Percentiles rank a stretch among this genome's conserved stretches.
Conservation (phyloP, 2,888 invertebrate species). For the Diabrotica balteata region DNA sequence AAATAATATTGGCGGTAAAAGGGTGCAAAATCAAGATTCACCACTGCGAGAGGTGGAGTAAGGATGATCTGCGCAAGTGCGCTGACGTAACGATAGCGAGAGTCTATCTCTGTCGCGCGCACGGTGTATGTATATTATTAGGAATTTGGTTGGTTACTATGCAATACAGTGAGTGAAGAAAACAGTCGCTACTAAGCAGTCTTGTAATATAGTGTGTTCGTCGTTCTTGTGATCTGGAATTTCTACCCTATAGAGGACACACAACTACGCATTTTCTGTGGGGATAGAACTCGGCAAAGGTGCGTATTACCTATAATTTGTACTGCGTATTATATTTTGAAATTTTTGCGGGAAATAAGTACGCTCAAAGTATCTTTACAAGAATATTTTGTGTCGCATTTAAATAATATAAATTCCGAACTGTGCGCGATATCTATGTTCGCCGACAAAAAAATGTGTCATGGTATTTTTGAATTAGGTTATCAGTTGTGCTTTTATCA, state of each 20-base stretch:
- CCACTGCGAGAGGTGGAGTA: slow-evolving; percentile 39
- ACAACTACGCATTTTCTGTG: slow-evolving; percentile 23
- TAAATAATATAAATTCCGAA: neutral
- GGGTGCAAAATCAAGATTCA: slow-evolving; percentile 40
- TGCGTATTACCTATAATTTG: slow-evolving; percentile 12
- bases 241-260: slow-evolving; percentile 31
- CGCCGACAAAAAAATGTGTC: slow-evolving; percentile 2
- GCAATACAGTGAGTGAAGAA: slow-evolving; percentile 46
- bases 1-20: slow-evolving; percentile 37
- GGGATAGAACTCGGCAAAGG: slow-evolving; percentile 16
- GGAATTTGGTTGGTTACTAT: slow-evolving; percentile 50
- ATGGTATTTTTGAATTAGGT: slow-evolving; percentile 1
- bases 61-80: slow-evolving; percentile 47
- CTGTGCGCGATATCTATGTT: slow-evolving; percentile 7
- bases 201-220: slow-evolving; percentile 30
- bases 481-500: neutral
- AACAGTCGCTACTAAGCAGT: slow-evolving; percentile 41
- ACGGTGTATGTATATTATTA: slow-evolving; percentile 26
- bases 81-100: slow-evolving; percentile 47
- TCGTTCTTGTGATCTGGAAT: slow-evolving; percentile 36
- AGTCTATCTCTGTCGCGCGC: slow-evolving; percentile 46
- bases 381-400: neutral
- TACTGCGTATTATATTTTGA: slow-evolving; percentile 5
- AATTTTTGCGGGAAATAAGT: neutral
- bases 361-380: neutral